Evolutionary conservation across 2,888 invertebrate genomes (phyloP), one percentile per base, ranked within the genome.

Genomic region (Seira musarum): DNA sequence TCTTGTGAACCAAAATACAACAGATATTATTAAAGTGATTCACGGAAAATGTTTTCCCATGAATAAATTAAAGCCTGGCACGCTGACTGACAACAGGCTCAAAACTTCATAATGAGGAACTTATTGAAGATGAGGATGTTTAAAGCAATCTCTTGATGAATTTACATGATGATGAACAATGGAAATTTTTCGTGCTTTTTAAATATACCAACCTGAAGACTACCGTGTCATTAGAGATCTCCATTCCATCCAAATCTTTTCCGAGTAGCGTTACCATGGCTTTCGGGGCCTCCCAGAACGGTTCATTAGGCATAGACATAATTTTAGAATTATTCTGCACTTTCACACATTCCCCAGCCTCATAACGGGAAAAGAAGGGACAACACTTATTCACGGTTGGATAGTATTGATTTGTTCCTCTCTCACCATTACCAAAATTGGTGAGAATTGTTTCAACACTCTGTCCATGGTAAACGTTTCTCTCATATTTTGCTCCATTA

Each of bases 301-400:
- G 80, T 21, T 75, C 80, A 24, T 82, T 80, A 3, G 65, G 68
- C 25, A 78, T 73, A 30, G 68, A 64, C 74, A 73, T 78, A 49
- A 77, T 68, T 22, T 71, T 61, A 10, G 78, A 46, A 19, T 64
- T 81, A 19, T 40, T 22, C 10, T 79, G 73, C 13, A 81, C 68
- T 60, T 82, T 80, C 30, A 86, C 82, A 80, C 86, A 85, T 17
- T 78, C 64, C 15, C 84, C 86, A 76, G 82, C 80, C 21, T 85
- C 85, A 76, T 86, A 86, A 10, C 83, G 80, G 49, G 81, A 81
- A 69, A 82, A 71, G 53, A 84, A 79, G 1, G 83, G 84, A 65
- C 86, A 86, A 30, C 86, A 86, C 70, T 86, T 86, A 60, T 85
- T 83, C 10, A 86, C 84, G 24, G 77, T 84, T 0, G 84, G 85